Evolutionary conservation across 2,888 invertebrate genomes (phyloP).

Genomic region (Hirtodrosophila alboralis): DNA sequence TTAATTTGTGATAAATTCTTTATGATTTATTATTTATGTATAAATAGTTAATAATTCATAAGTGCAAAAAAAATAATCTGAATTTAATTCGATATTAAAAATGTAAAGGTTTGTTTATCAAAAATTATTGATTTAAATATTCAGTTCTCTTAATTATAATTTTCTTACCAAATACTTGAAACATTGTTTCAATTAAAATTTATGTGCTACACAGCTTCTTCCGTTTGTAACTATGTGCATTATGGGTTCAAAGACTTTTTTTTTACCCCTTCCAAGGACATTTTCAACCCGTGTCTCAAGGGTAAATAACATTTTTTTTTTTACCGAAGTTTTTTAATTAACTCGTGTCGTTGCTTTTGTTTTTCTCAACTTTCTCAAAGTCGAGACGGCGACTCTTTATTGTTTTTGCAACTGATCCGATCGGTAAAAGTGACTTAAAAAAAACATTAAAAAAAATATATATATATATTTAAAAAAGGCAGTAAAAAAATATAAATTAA

Average conservation of each 20-base stretch:
- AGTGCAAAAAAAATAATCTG: no score
- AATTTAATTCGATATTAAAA: no score
- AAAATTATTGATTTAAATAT: conserved; percentile 16
- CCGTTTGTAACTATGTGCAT: conserved; percentile 20
- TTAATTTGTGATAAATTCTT: no score
- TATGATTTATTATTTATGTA: no score
- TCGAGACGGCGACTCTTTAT: conserved; percentile 9
- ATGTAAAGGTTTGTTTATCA: no score
- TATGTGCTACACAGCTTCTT: conserved; percentile 9
- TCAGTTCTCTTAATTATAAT: conserved; percentile 24
- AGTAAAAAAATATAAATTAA: conserved; percentile 18
- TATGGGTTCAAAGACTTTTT: neutral
- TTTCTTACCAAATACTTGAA: conserved; percentile 14
- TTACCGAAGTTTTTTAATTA: conserved; percentile 68
- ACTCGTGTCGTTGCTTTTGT: conserved; percentile 51
- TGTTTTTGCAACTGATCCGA: conserved; percentile 62
- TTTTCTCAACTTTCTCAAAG: neutral
- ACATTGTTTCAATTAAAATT: conserved; percentile 18
- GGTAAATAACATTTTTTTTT: conserved; percentile 40
- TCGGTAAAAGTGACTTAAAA: conserved; percentile 30
- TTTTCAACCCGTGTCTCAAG: conserved; percentile 45
- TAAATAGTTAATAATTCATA: no score
- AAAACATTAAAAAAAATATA: conserved; percentile 5
- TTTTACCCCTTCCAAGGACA: neutral
- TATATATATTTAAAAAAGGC: no score